A percentile compares a stretch with the other conserved stretches of the same genome.
Conservation (phyloP, 2,113 vertebrate species). For the Cyprinus carpio region DNA sequence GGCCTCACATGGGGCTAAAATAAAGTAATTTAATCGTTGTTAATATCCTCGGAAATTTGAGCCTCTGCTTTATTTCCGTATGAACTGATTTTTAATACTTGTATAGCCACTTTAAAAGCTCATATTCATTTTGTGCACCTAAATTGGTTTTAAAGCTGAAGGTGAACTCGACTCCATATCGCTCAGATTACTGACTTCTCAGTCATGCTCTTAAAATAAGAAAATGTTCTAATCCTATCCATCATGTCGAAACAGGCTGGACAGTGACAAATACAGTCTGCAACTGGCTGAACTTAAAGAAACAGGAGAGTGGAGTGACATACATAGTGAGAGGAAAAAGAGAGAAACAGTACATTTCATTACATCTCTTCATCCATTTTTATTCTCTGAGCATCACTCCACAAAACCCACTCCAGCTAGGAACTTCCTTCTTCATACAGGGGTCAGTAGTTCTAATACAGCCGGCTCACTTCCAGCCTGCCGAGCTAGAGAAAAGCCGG, state of each 20-base stretch:
- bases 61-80: background rate
- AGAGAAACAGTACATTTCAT: slow-evolving; percentile 67
- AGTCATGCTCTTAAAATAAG: slow-evolving; percentile 20
- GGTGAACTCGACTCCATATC: background rate
- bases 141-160: slow-evolving; percentile 28
- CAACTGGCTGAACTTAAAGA: slow-evolving; percentile 51
- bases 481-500: slow-evolving; percentile 5
- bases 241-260: slow-evolving; percentile 68
- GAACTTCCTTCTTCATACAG: slow-evolving; percentile 37
- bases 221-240: slow-evolving; percentile 62
- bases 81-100: slow-evolving; percentile 3
- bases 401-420: slow-evolving; percentile 46
- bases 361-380: slow-evolving; percentile 64
- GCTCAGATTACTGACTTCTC: background rate
- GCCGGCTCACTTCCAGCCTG: background rate
- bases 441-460: slow-evolving; percentile 49
- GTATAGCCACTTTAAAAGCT: background rate
- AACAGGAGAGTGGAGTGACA: background rate
- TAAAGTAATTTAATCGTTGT: slow-evolving; percentile 17
- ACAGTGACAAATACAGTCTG: slow-evolving; percentile 71
- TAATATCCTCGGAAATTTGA: slow-evolving; percentile 11
- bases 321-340: slow-evolving; percentile 50
- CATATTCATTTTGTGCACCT: background rate
- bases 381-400: slow-evolving; percentile 56
- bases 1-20: background rate